These are phyloP conservation scores for Forficula auricularia DNA, from an alignment of 1,140 invertebrate species.

Conservation along the genomic window DNA sequence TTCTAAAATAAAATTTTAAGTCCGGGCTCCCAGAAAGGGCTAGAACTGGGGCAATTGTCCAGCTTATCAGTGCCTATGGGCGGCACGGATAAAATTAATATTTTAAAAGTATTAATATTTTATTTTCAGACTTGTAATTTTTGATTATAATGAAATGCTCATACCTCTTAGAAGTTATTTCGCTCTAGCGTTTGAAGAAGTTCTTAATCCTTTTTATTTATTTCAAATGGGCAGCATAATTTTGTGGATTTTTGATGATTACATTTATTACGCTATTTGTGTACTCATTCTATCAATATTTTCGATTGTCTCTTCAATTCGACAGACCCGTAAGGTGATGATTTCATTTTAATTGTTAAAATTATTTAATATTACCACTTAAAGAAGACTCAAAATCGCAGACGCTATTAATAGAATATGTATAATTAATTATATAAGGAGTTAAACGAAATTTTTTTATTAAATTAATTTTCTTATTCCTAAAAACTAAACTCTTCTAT, in stretches of 20 bases:
- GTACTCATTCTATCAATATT: conserved; percentile 74
- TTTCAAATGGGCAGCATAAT: conserved; percentile 77
- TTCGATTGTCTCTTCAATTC: conserved; percentile 62
- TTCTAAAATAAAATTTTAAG: too few relatives aligned
- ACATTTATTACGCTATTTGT: conserved; percentile 70
- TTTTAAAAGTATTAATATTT: neutral
- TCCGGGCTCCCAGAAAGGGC: too few relatives aligned
- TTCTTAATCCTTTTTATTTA: conserved; percentile 89
- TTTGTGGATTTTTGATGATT: conserved; percentile 63
- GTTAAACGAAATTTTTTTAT: too few relatives aligned
- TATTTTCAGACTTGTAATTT: conserved; percentile 46
- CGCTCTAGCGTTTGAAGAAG: conserved; percentile 54
- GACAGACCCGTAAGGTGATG: conserved; percentile 64
- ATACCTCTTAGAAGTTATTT: conserved; percentile 54
- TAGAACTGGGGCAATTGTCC: too few relatives aligned
- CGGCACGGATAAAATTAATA: too few relatives aligned
- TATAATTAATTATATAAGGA: too few relatives aligned
- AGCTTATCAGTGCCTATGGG: too few relatives aligned
- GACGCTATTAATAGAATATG: too few relatives aligned
- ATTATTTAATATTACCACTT: neutral
- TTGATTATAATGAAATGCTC: conserved; percentile 63
- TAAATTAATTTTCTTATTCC: too few relatives aligned
- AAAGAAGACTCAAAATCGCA: neutral
- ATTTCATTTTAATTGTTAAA: conserved; percentile 4
- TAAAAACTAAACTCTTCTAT: too few relatives aligned